Evolutionary conservation across 2,797 vertebrate genomes (phyloP).

Genomic region (Microchirus variegatus): DNA sequence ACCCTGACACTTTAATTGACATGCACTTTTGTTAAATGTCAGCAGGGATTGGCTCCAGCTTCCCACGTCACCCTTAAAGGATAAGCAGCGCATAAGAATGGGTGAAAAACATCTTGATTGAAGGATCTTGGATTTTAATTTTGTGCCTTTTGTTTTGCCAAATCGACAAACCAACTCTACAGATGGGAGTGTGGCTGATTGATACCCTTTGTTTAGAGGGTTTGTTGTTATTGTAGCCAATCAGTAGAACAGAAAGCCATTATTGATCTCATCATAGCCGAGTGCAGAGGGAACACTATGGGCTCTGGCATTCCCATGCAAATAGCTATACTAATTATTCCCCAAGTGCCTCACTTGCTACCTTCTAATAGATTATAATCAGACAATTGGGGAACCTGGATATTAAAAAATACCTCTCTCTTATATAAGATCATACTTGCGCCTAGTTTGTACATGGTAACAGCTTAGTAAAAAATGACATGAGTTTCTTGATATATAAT

Average conservation of each 20-base stretch:
- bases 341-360: constrained; percentile 26
- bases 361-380: constrained; percentile 40
- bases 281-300: constrained; percentile 35
- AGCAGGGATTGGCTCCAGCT: too few species aligned
- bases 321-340: constrained; percentile 58
- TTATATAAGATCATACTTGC: too few species aligned
- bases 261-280: constrained; percentile 43
- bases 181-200: constrained; percentile 24
- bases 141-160: neutral
- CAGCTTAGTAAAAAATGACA: too few species aligned
- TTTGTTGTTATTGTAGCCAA: constrained; percentile 53
- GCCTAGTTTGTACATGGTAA: too few species aligned
- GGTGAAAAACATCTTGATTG: constrained; percentile 5
- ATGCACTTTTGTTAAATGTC: neutral
- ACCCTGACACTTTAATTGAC: neutral
- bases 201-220: constrained; percentile 25
- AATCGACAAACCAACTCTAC: constrained; percentile 1
- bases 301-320: constrained; percentile 57
- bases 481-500: too few species aligned
- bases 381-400: neutral
- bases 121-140: neutral
- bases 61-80: too few species aligned
- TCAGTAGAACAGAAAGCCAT: constrained; percentile 50
- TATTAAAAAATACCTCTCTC: too few species aligned
- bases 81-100: too few species aligned